phyloP scores from a whole-genome alignment of 2,888 invertebrate species.

The Muscina levida region DNA sequence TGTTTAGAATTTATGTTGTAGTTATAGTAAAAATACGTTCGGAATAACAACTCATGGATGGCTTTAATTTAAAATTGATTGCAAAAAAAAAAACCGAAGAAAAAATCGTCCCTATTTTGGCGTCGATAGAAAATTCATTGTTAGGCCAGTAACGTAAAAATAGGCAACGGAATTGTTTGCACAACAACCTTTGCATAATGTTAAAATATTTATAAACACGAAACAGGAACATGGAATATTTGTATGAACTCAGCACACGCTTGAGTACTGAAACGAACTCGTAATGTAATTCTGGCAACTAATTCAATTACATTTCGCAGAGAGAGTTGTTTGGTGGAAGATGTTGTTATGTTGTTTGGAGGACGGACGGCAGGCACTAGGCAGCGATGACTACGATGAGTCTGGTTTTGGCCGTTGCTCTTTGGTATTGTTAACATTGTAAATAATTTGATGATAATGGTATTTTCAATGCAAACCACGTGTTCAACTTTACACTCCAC shows the following conservation, averaged over 20 bases:
- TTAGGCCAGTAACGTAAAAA: constrained; percentile 37
- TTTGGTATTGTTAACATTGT: constrained; percentile 8
- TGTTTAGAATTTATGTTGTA: constrained; percentile 14
- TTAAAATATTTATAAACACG: constrained; percentile 46
- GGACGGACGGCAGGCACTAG: too few relatives aligned
- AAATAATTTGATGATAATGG: constrained; percentile 16
- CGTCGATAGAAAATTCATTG: constrained; percentile 35
- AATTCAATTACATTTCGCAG: constrained; percentile 51
- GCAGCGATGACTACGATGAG: too few relatives aligned
- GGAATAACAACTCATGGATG: background rate
- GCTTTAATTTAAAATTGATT: constrained; percentile 59
- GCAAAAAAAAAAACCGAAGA: too few relatives aligned
- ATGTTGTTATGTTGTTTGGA: too few relatives aligned
- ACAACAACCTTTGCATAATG: constrained; percentile 43
- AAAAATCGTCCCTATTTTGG: constrained; percentile 22
- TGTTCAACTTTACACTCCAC: background rate
- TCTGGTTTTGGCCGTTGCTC: constrained; percentile 9
- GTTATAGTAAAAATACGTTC: background rate
- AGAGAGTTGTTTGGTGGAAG: constrained; percentile 4
- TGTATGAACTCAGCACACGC: background rate
- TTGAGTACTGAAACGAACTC: too few relatives aligned
- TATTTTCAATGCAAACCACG: constrained; percentile 52
- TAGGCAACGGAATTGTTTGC: constrained; percentile 22
- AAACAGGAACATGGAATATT: background rate
- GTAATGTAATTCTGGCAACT: too few relatives aligned